Conservation (phyloP, 2,888 invertebrate genomes). For the Phortica magna region DNA sequence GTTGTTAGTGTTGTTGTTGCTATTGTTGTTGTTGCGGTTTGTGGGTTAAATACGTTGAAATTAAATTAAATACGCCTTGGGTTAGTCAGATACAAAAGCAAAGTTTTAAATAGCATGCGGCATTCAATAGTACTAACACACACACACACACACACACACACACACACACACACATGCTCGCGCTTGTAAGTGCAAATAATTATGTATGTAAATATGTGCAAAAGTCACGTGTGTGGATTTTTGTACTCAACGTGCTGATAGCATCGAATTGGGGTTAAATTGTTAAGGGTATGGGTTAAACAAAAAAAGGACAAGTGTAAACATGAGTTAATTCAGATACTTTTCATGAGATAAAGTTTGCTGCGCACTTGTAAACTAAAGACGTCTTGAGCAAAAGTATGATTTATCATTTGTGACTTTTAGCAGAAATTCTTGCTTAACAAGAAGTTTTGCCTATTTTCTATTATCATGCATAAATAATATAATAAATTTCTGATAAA, state of each 20-base stretch:
- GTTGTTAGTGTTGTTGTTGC: constrained; percentile 46
- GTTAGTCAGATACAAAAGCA: constrained; percentile 40
- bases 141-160: constrained; percentile 9
- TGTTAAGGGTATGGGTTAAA: background rate
- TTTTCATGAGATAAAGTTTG: background rate
- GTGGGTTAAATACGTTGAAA: constrained; percentile 69
- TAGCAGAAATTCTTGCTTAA: background rate
- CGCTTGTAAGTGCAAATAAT: constrained; percentile 22
- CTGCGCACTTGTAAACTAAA: no score
- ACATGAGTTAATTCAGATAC: background rate
- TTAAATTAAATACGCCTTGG: constrained; percentile 71
- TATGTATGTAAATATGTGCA: constrained; percentile 34
- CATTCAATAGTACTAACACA: background rate
- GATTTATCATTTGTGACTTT: no score
- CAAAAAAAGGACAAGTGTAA: background rate
- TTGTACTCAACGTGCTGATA: background rate
- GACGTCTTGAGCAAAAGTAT: no score
- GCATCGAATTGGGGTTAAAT: background rate
- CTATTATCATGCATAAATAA: background rate
- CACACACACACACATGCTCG: background rate
- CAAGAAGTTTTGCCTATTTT: background rate
- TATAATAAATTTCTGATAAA: background rate
- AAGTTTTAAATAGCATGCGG: constrained; percentile 18
- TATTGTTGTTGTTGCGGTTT: constrained; percentile 48
- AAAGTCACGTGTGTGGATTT: constrained; percentile 23